Evolutionary conservation across 92 coral and sea anemone species (phyloP), one percentile per base, ranked within the genome.

Genomic region (Epizoanthus illoricatus): DNA sequence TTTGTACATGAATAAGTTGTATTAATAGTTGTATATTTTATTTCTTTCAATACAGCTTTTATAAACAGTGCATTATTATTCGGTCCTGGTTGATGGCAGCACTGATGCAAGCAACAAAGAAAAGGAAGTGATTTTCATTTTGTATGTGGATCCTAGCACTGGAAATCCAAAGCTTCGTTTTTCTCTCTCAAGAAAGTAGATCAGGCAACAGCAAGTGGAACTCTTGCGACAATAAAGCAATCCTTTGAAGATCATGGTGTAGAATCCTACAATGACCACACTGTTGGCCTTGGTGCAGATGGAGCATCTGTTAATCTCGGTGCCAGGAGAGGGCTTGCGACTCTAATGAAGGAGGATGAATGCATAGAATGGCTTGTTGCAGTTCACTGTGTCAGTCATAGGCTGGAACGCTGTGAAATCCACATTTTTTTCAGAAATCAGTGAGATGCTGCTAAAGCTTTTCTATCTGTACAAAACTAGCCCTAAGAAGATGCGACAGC

Each of bases 31-130:
- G 16, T 68, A 21, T 23, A 42, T 68, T 28, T 24, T 68, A 28
- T 68, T 68, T 67, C 72, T 67, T 67, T 67, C 72, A 67, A 67
- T 68, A 19, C 43, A 36, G 72, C 17, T 68, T 28, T 68, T 68
- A 11, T 41, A 68, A 68, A 68, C 17, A 68, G 73, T 85, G 43
- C 87, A 87, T 78, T 78, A 84, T 79, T 76, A 55, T 79, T 87
- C 90, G 67, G 56, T 84, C 71, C 71, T 87, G 70, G 86, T 87
- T 40, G 90, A 87, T 87, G 90, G 85, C 64, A 84, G 87, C 83
- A 84, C 87, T 28, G 90, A 87, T 85, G 58, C 86, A 81, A 79
- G 86, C 67, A 80, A 86, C 62, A 71, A 24, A 52, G 81, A 86
- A 80, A 86, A 80, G 59, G 81, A 86, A 56, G 64, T 74, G 18